These are phyloP conservation scores for Drosophila mauritiana DNA, from an alignment of 1,140 invertebrate genomes.

Conservation along the genomic window DNA sequence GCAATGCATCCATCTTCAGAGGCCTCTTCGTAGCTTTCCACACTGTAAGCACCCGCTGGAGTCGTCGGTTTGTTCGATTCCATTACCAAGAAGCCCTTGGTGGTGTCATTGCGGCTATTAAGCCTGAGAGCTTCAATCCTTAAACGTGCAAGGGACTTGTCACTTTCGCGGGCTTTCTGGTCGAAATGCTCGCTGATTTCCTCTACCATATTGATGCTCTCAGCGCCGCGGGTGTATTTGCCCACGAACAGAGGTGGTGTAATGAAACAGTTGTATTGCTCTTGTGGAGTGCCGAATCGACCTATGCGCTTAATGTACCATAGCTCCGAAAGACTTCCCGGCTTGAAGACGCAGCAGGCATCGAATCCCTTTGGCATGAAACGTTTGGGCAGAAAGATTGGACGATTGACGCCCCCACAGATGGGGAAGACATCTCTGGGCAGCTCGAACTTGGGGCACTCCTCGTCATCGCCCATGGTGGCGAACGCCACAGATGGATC, in stretches of 20 bases:
- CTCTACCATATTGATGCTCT: not conserved
- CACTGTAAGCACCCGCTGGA: not conserved
- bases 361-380: conserved; percentile 25
- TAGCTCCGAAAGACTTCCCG: conserved; percentile 5
- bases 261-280: not conserved
- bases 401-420: not conserved
- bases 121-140: no score
- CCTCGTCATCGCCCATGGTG: not conserved
- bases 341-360: conserved; percentile 40
- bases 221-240: not conserved
- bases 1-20: not conserved
- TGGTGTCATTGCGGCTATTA: no score
- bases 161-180: not conserved
- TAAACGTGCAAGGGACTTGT: no score
- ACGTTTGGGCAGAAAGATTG: not conserved
- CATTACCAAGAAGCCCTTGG: not conserved
- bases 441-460: conserved; percentile 6
- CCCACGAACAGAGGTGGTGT: conserved; percentile 48
- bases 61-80: not conserved
- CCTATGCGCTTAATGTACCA: not conserved
- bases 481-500: not conserved
- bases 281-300: not conserved
- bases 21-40: not conserved
- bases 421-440: conserved; percentile 12
- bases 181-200: not conserved